A percentile compares a stretch with the other conserved stretches of the same genome.
Conservation (phyloP, 2,797 vertebrate genomes). For the Fringilla coelebs region DNA sequence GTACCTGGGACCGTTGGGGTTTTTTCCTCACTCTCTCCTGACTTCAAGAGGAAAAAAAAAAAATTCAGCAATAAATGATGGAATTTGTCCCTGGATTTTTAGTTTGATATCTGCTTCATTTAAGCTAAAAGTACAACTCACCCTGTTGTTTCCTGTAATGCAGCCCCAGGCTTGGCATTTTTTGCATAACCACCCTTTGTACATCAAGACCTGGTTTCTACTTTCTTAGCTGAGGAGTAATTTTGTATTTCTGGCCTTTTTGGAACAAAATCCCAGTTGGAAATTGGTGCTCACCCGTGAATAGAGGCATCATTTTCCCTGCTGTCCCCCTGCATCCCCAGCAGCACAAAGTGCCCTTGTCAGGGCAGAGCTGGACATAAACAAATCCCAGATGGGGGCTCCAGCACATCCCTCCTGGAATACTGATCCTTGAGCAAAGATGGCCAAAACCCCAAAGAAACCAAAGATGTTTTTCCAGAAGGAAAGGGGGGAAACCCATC, state of each 20-base stretch:
- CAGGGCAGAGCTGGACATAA: neutral
- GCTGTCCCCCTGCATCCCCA: neutral
- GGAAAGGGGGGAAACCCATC: neutral
- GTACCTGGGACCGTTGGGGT: neutral
- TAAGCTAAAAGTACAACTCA: neutral
- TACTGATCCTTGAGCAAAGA: neutral
- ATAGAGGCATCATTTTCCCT: neutral
- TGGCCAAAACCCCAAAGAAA: neutral
- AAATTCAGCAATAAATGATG: neutral
- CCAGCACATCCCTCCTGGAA: neutral
- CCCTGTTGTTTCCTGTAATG: neutral
- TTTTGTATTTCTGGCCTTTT: neutral
- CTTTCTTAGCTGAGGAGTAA: neutral
- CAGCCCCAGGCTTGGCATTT: neutral
- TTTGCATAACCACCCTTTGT: neutral
- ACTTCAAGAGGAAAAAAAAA: fast-evolving
- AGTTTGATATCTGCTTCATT: neutral
- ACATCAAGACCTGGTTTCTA: neutral
- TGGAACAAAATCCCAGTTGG: neutral
- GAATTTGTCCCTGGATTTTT: neutral
- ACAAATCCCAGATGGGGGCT: slow-evolving; percentile 1
- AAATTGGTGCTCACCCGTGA: neutral
- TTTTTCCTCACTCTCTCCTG: neutral
- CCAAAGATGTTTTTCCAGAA: neutral
- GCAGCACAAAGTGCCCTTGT: slow-evolving; percentile 19